A percentile compares a stretch with the other conserved stretches of the same genome.
Conservation (phyloP, 2,888 invertebrate species). For the Brachynemurus nebulosus region DNA sequence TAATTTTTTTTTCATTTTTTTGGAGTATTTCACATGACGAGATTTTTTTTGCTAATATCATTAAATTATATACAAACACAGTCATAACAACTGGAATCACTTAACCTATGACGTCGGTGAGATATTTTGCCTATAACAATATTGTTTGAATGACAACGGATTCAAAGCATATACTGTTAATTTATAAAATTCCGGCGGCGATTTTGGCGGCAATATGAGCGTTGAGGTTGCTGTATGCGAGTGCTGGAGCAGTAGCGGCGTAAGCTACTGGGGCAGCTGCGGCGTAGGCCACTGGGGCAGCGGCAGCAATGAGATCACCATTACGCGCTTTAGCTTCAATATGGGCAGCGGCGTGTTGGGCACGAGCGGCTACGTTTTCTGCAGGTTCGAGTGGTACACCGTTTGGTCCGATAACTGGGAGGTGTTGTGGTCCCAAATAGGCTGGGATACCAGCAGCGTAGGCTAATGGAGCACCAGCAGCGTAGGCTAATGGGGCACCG, state of each 20-base stretch:
- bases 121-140: no score
- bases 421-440: slow-evolving; percentile 2
- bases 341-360: slow-evolving; percentile 4
- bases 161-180: no score
- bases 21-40: no score
- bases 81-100: no score
- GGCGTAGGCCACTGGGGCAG: slow-evolving; percentile 10
- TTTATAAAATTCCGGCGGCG: no score
- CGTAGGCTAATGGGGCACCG: background rate
- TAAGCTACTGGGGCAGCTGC: slow-evolving; percentile 9
- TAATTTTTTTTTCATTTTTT: no score
- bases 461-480: slow-evolving; percentile 15
- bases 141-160: no score
- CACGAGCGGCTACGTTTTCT: slow-evolving; percentile 4
- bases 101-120: no score
- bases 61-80: no score
- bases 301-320: slow-evolving; percentile 9
- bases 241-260: background rate
- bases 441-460: slow-evolving; percentile 25
- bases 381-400: slow-evolving; percentile 7
- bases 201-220: no score
- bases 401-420: background rate
- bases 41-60: no score
- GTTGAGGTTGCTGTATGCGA: no score
- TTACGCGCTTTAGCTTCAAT: slow-evolving; percentile 35